Evolutionary conservation across 1,140 invertebrate species (phyloP).

Genomic region (Atta cephalotes): DNA sequence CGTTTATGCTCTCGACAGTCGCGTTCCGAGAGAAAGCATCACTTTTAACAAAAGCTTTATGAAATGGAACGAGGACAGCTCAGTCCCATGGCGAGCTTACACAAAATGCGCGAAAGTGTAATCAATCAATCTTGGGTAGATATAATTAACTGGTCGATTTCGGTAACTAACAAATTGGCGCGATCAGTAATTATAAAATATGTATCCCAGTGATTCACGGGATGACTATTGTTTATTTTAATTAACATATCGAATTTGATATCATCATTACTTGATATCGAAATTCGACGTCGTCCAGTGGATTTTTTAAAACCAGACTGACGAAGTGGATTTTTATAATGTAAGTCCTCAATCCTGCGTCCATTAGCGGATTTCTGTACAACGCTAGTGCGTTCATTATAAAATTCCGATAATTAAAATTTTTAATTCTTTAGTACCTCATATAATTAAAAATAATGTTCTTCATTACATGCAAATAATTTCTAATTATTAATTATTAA

Average conservation of each 20-base stretch:
- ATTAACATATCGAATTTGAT: constrained; percentile 26
- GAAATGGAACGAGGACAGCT: neutral
- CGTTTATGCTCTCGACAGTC: constrained; percentile 7
- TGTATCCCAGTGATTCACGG: neutral
- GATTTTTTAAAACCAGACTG: neutral
- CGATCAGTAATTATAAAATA: constrained; percentile 38
- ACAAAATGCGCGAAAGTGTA: neutral
- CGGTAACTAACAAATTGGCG: constrained; percentile 21
- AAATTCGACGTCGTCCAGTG: neutral
- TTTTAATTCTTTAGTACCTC: constrained; percentile 8
- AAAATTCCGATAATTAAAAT: constrained; percentile 54
- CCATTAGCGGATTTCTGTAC: constrained; percentile 12
- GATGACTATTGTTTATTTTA: constrained; percentile 5
- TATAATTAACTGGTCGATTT: constrained; percentile 23
- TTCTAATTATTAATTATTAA: constrained; percentile 32
- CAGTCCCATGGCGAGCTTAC: neutral
- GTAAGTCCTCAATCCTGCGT: constrained; percentile 31
- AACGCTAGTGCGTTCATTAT: constrained; percentile 19
- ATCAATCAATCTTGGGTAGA: constrained; percentile 15
- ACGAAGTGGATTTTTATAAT: constrained; percentile 42
- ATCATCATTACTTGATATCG: neutral
- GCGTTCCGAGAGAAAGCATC: neutral
- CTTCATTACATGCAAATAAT: constrained; percentile 21
- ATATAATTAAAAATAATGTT: constrained; percentile 13
- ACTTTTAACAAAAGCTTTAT: constrained; percentile 19